phyloP scores from a whole-genome alignment of 2,888 invertebrate genomes.

The Tethea ocularis region DNA sequence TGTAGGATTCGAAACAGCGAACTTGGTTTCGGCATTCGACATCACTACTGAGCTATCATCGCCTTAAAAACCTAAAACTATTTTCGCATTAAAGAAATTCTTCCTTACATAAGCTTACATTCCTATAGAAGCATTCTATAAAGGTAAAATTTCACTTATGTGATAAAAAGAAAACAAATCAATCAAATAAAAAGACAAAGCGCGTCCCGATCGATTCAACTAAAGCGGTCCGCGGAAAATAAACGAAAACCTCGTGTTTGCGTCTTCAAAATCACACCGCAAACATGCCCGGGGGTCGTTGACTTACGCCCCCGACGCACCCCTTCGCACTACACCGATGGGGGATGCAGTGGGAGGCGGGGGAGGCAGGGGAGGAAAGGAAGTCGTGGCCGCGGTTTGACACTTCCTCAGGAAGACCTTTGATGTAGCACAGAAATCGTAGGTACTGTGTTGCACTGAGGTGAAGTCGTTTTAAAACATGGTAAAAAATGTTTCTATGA shows the following conservation, averaged over 20 bases:
- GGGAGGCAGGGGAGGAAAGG: constrained; percentile 50
- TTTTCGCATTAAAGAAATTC: not conserved
- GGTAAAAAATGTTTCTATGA: constrained; percentile 2
- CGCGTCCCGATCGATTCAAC: constrained; percentile 55
- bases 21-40: not conserved
- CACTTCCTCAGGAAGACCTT: constrained; percentile 83
- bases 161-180: constrained; percentile 16
- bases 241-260: constrained; percentile 72
- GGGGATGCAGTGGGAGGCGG: constrained; percentile 41
- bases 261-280: constrained; percentile 74
- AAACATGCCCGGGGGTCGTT: constrained; percentile 70
- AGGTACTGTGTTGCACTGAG: constrained; percentile 28
- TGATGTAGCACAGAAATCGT: constrained; percentile 66
- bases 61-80: too few species aligned
- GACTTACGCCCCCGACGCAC: constrained; percentile 60
- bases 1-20: too few species aligned
- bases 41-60: too few species aligned
- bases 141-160: too few species aligned
- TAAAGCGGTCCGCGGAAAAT: constrained; percentile 61
- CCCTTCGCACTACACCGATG: constrained; percentile 41
- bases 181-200: constrained; percentile 41
- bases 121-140: not conserved
- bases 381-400: constrained; percentile 79
- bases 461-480: constrained; percentile 12
- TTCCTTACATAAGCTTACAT: not conserved